Conservation (phyloP, 2,888 invertebrate species). For the Callinectes sapidus region DNA sequence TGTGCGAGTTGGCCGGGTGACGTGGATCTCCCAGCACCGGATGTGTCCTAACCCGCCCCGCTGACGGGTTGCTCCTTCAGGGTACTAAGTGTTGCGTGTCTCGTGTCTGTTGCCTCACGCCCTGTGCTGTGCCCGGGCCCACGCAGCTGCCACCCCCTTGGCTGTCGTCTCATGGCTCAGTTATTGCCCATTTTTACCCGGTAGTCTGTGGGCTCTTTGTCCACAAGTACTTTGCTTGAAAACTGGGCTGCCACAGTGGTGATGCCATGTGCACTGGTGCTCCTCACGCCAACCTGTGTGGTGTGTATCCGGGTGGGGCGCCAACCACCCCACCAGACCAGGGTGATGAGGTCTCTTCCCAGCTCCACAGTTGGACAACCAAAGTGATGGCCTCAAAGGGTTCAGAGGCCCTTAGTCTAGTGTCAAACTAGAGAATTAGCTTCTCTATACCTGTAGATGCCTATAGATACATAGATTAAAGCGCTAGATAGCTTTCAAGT, state of each 20-base stretch:
- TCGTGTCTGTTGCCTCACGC: conserved; percentile 69
- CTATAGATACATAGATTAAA: conserved; percentile 72
- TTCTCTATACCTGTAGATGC: conserved; percentile 72
- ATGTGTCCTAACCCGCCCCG: conserved; percentile 68
- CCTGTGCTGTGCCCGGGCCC: conserved; percentile 67
- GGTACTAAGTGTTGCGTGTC: conserved; percentile 72
- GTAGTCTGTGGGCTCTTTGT: conserved; percentile 62
- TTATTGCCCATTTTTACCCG: conserved; percentile 68
- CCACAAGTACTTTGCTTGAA: conserved; percentile 66
- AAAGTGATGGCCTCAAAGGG: conserved; percentile 68
- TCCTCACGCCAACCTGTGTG: conserved; percentile 66
- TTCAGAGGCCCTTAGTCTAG: conserved; percentile 71
- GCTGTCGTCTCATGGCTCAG: conserved; percentile 67
- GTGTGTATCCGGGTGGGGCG: conserved; percentile 62
- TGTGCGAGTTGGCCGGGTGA: conserved; percentile 66
- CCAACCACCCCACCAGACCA: conserved; percentile 63
- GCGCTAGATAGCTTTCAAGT: conserved; percentile 72
- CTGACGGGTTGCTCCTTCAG: conserved; percentile 72
- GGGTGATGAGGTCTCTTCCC: conserved; percentile 66
- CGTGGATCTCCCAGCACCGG: conserved; percentile 67
- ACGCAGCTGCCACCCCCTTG: conserved; percentile 57
- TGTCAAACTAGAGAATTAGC: conserved; percentile 70
- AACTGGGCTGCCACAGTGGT: conserved; percentile 62
- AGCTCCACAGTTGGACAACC: conserved; percentile 68
- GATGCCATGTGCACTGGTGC: conserved; percentile 67